Conservation (phyloP, 2,113 vertebrate species). For the Calonectris borealis region DNA sequence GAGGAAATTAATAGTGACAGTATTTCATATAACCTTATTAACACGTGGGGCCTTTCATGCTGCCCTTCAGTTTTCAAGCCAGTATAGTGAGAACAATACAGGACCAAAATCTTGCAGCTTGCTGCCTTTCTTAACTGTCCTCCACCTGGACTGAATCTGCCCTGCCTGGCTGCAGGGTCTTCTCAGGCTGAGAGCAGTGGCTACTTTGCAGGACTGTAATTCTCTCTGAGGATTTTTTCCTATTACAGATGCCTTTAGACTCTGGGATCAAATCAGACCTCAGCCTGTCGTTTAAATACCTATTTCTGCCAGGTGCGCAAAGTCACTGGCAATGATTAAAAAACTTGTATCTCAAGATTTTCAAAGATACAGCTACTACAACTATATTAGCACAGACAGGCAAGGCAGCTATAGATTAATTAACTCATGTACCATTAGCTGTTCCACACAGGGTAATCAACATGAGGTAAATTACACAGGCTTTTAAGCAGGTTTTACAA, state of each 20-base stretch:
- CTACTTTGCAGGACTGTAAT: neutral
- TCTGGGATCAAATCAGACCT: neutral
- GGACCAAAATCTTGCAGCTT: neutral
- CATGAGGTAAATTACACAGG: slow-evolving; percentile 50
- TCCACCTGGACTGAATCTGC: neutral
- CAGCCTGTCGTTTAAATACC: neutral
- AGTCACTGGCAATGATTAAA: neutral
- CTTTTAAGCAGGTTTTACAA: slow-evolving; percentile 51
- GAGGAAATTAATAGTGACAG: neutral
- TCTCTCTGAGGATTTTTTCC: neutral
- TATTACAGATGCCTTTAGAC: neutral
- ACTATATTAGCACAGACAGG: neutral
- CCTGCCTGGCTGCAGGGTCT: neutral
- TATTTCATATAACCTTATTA: neutral
- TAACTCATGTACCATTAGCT: slow-evolving; percentile 19
- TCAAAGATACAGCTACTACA: neutral
- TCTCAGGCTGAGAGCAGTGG: neutral
- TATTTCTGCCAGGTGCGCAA: neutral
- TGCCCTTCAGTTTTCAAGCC: neutral
- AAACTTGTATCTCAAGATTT: neutral
- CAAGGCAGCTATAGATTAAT: slow-evolving; percentile 29
- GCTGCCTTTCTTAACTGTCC: neutral
- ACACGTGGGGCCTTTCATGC: neutral
- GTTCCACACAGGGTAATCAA: slow-evolving; percentile 41
- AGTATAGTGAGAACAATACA: neutral